Base-by-base conservation (phyloP, 2,888 invertebrate species). In the Osmoderma eremita region DNA sequence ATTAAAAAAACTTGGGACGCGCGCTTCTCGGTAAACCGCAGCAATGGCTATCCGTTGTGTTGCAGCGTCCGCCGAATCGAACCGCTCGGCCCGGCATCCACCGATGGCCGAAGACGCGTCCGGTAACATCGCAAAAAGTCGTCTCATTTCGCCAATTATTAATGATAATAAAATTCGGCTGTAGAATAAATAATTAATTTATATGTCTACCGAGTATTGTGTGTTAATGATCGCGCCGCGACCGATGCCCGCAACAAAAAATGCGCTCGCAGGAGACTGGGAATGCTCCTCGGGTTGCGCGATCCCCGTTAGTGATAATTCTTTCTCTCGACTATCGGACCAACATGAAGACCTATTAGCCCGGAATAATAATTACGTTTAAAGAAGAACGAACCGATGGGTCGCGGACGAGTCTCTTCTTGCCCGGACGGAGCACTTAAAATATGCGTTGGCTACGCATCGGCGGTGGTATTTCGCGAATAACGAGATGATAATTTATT, bases 91-190 rank as follows among this genome's bases (percentile, higher is more conserved):
- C 6, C 8, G 10, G 6, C 30, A 30, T 1, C 6, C 30, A 10
- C 10, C 30, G 30, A 30, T 30, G 30, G 30, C 30, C 30, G 30
- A 30, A 30, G 30, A 30, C 30, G 17, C 56, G 63, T 61, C 42
- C 30, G 24, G 15, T 30, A 22, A 41, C 12, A 17, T 30, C 17
- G 36, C 64, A 68, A 68, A 68, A 68, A 68, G 64, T 61, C 50
- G 68, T 50, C 69, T 70, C 70, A 71, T 71, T 73, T 72, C 65
- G 63, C 71, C 72, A 73, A 73, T 72, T 72, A 73, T 72, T 72
- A 73, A 73, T 72, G 73, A 69, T 73, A 73, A 73, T 73, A 73
- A 71, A 70, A 73, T 72, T 73, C 73, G 68, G 67, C 66, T 65
- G 69, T 67, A 65, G 67, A 68, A 70, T 70, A 72, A 68, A 69